Evolutionary conservation across 2,797 vertebrate genomes (phyloP), one percentile per base, ranked within the genome.

Genomic region (Paedocypris micromegethes): DNA sequence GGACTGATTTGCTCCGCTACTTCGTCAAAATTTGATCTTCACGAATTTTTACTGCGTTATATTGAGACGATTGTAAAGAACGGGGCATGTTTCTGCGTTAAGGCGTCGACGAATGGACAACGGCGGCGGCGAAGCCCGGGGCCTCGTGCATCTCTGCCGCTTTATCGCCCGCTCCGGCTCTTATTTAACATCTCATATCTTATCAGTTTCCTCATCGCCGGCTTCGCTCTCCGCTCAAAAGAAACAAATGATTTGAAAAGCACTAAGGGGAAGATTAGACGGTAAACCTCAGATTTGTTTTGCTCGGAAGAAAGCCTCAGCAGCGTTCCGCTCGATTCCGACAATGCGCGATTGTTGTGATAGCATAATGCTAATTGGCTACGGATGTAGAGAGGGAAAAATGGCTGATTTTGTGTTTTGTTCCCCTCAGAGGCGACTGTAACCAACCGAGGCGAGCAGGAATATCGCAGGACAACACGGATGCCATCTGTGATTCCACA

Each of bases 121-220:
- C 43, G 47, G 51, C 46, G 9, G 71, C 59, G 57, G 63, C 60
- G 9, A 5, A 56, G 59, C 58, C 66, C 53, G 47, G 39, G 55
- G 73, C 60, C 56, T 51, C 61, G 60, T 55, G 49, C 73, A 72
- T 78, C 62, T 69, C 64, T 73, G 68, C 43, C 52, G 64, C 72
- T 63, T 58, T 64, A 45, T 59, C 57, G 68, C 60, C 59, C 58
- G 38, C 44, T 58, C 52, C 23, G 44, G 65, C 69, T 58, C 72
- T 74, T 68, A 70, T 70, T 77, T 75, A 79, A 74, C 72, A 59
- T 75, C 66, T 72, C 70, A 72, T 72, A 67, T 77, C 77, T 77
- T 72, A 75, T 77, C 73, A 75, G 70, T 81, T 79, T 76, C 76
- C 71, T 72, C 72, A 72, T 71, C 72, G 23, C 23, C 60, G 47